A percentile compares a stretch with the other conserved stretches of the same genome.
These are phyloP conservation scores for Dolomedes plantarius DNA, from an alignment of 2,888 invertebrate species.

Conservation along the genomic window DNA sequence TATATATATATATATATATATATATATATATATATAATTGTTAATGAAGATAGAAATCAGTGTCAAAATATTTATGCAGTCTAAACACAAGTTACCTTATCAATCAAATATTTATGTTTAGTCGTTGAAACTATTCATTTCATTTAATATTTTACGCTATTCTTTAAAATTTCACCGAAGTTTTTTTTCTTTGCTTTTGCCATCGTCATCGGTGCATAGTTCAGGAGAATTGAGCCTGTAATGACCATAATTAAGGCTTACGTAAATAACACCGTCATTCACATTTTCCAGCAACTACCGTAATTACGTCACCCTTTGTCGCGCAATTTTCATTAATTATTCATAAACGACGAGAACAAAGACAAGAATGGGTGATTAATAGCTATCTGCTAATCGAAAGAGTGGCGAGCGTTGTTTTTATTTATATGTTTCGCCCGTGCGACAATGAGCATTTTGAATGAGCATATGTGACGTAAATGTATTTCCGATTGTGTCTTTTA, in stretches of 20 bases:
- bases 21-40: no score
- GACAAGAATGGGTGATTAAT: slow-evolving; percentile 6
- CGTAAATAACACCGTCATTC: not conserved
- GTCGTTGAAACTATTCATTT: no score
- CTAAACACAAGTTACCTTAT: no score
- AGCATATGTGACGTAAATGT: not conserved
- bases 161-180: no score
- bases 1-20: no score
- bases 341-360: not conserved
- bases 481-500: not conserved
- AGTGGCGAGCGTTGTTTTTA: not conserved
- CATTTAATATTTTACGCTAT: no score
- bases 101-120: no score
- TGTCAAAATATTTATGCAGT: no score
- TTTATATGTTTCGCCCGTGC: no score
- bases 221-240: not conserved
- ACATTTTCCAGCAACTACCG: not conserved
- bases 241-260: not conserved
- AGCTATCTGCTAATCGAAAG: not conserved
- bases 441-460: not conserved
- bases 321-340: slow-evolving; percentile 1
- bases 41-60: no score
- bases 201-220: no score
- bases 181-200: no score
- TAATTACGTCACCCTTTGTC: slow-evolving; percentile 2